These are phyloP conservation scores for Drosophila asahinai DNA, from an alignment of 1,140 invertebrate genomes.

Conservation along the genomic window DNA sequence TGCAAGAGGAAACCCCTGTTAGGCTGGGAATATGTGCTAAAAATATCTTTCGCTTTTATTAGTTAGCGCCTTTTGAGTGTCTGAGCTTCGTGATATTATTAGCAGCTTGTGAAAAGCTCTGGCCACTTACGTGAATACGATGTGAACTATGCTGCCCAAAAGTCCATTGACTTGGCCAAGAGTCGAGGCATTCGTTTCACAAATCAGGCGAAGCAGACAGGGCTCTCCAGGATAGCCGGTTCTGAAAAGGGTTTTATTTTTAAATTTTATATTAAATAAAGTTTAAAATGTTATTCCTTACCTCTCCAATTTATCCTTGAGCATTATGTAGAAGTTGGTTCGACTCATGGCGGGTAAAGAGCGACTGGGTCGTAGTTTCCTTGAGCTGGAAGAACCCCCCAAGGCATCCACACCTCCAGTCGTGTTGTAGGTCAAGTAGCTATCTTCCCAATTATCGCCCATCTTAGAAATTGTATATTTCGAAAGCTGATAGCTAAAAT, in stretches of 20 bases:
- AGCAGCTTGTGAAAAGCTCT: slow-evolving; percentile 14
- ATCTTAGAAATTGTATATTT: no score
- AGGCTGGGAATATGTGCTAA: slow-evolving; percentile 5
- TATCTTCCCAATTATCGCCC: slow-evolving; percentile 53
- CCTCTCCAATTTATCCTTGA: slow-evolving; percentile 71
- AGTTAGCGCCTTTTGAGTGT: slow-evolving; percentile 17
- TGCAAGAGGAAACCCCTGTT: slow-evolving; percentile 60
- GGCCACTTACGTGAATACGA: slow-evolving; percentile 59
- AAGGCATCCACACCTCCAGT: slow-evolving; percentile 19
- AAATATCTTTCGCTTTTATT: slow-evolving; percentile 32
- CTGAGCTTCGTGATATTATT: slow-evolving; percentile 13
- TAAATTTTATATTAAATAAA: not conserved
- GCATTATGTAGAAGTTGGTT: slow-evolving; percentile 65
- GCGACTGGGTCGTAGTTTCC: slow-evolving; percentile 13
- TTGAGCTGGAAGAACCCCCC: not conserved
- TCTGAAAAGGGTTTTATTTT: slow-evolving; percentile 21
- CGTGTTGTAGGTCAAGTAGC: slow-evolving; percentile 28
- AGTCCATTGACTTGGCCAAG: slow-evolving; percentile 71
- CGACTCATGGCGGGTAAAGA: slow-evolving; percentile 52
- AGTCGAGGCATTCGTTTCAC: slow-evolving; percentile 64
- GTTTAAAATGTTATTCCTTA: not conserved
- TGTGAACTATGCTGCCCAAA: slow-evolving; percentile 66
- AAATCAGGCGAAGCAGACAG: slow-evolving; percentile 72
- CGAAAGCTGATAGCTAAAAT: no score
- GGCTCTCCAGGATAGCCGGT: slow-evolving; percentile 61